Evolutionary conservation across 2,113 vertebrate species (phyloP).

Genomic region (Amphiprion ocellaris): DNA sequence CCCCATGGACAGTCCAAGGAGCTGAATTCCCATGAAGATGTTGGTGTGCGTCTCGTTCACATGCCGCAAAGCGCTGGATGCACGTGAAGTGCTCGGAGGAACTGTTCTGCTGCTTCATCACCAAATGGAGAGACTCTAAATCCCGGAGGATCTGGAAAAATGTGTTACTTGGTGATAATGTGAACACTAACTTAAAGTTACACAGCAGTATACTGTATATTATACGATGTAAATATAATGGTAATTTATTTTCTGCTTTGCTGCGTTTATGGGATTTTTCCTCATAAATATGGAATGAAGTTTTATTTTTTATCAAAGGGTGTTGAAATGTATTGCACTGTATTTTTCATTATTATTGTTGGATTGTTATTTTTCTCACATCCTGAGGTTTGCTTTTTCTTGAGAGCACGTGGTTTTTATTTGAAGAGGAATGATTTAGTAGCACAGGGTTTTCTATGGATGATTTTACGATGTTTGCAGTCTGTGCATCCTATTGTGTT

Average conservation of each 20-base stretch:
- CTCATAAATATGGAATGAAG: slow-evolving; percentile 68
- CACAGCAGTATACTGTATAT: slow-evolving; percentile 65
- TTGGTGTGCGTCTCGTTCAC: slow-evolving; percentile 34
- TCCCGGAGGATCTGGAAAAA: slow-evolving; percentile 22
- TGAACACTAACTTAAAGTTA: slow-evolving; percentile 52
- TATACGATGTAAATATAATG: slow-evolving; percentile 75
- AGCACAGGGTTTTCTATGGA: slow-evolving; percentile 51
- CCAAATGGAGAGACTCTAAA: slow-evolving; percentile 38
- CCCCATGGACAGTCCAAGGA: slow-evolving; percentile 36
- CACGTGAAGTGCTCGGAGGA: slow-evolving; percentile 35
- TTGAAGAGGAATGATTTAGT: slow-evolving; percentile 47
- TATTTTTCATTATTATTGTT: slow-evolving; percentile 63
- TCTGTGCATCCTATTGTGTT: slow-evolving; percentile 63
- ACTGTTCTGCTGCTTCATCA: slow-evolving; percentile 54
- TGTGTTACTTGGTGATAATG: slow-evolving; percentile 39
- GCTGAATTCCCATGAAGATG: slow-evolving; percentile 23
- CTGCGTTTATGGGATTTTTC: slow-evolving; percentile 69
- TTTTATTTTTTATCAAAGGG: slow-evolving; percentile 74
- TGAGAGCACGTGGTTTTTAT: slow-evolving; percentile 50
- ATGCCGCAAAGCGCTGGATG: slow-evolving; percentile 15
- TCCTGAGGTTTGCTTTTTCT: slow-evolving; percentile 50
- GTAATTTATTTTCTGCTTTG: slow-evolving; percentile 78
- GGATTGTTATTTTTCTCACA: slow-evolving; percentile 35
- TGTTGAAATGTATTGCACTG: slow-evolving; percentile 74
- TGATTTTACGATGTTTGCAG: slow-evolving; percentile 71